Percentiles rank a stretch among this genome's conserved stretches.
Conservation (phyloP, 2,797 vertebrate species). For the Eidolon dupreanum region DNA sequence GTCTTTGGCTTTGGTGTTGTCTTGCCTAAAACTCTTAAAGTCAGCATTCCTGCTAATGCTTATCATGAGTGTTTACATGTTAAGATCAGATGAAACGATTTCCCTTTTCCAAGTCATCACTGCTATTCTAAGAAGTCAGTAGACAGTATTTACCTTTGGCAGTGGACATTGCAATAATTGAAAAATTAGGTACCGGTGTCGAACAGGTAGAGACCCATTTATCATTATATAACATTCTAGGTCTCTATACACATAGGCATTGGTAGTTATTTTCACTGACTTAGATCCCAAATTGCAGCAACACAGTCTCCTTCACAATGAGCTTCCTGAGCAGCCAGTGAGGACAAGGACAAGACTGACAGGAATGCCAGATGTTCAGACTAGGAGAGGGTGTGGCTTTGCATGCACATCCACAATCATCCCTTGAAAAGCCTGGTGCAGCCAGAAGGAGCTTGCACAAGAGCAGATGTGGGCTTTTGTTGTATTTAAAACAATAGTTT, state of each 20-base stretch:
- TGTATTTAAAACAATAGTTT: neutral
- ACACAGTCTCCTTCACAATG: neutral
- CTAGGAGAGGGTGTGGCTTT: neutral
- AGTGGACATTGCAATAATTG: neutral
- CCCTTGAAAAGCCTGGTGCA: neutral
- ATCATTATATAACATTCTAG: neutral
- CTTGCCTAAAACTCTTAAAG: neutral
- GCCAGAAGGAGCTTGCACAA: neutral
- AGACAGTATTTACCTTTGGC: constrained; percentile 57
- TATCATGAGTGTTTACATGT: neutral
- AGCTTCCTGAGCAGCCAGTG: neutral
- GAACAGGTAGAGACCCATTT: neutral
- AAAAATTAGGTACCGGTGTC: neutral
- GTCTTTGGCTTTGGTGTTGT: neutral
- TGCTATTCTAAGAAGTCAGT: constrained; percentile 57
- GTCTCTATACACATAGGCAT: neutral
- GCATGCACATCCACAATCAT: neutral
- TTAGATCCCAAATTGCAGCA: neutral
- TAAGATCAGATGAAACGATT: constrained; percentile 40
- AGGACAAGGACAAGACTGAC: neutral
- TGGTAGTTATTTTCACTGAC: neutral
- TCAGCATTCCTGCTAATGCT: neutral
- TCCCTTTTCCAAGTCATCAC: constrained; percentile 42
- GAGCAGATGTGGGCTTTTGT: constrained; percentile 25
- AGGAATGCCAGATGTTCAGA: neutral